These are phyloP conservation scores for Pelecanus crispus DNA, from an alignment of 2,113 vertebrate genomes.

Conservation along the genomic window DNA sequence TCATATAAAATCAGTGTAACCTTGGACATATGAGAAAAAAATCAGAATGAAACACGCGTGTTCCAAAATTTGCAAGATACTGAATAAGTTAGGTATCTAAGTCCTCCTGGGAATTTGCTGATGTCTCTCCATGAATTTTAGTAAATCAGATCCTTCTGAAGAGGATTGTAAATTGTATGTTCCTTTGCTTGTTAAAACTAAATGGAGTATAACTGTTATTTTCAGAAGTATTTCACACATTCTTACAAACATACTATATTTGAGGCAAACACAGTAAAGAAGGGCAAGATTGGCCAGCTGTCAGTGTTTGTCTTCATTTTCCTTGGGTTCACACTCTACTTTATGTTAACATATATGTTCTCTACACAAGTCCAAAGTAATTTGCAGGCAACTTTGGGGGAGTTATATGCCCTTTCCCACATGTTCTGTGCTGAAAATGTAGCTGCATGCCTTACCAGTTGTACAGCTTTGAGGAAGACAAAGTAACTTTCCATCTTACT, in stretches of 20 bases:
- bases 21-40: not conserved
- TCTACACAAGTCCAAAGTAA: constrained; percentile 6
- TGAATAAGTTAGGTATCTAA: not conserved
- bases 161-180: not conserved
- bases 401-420: not conserved
- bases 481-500: not conserved
- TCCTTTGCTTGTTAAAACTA: constrained; percentile 34
- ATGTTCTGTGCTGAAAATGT: not conserved
- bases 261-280: constrained; percentile 58
- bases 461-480: not conserved
- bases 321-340: constrained; percentile 48
- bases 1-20: not conserved
- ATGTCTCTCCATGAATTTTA: not conserved
- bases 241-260: constrained; percentile 59
- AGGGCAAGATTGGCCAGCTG: constrained; percentile 58
- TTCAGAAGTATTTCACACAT: constrained; percentile 56
- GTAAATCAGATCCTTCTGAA: not conserved
- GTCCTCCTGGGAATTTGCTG: not conserved
- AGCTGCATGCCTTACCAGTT: not conserved
- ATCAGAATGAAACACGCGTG: not conserved
- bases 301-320: constrained; percentile 59
- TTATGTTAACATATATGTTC: constrained; percentile 46
- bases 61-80: not conserved
- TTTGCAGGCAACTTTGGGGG: not conserved
- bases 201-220: constrained; percentile 39